Percentiles rank a stretch among this genome's conserved stretches.
Evolutionary conservation across 2,113 vertebrate species (phyloP).

Genomic region (Phoxinus phoxinus): DNA sequence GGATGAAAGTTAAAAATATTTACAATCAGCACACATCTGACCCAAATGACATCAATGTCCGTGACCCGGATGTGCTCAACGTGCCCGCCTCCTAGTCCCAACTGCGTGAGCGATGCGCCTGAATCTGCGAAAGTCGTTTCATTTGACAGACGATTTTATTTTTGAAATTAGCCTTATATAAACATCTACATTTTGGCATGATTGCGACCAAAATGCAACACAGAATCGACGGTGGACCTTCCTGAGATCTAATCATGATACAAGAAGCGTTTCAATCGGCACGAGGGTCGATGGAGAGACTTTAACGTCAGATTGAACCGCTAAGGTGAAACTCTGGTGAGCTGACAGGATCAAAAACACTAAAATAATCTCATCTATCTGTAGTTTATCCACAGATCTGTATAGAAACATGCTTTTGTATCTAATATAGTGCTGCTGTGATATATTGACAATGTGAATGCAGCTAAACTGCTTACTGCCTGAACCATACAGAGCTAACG

Average conservation of each 20-base stretch:
- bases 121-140: neutral
- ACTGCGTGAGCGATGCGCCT: neutral
- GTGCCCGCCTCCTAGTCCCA: neutral
- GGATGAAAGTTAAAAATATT: neutral
- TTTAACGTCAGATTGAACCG: constrained; percentile 43
- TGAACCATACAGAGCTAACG: neutral
- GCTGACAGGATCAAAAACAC: constrained; percentile 1
- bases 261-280: constrained; percentile 25
- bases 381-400: neutral
- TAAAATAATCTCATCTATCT: neutral
- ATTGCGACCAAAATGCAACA: neutral
- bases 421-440: neutral
- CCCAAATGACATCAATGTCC: neutral
- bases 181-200: neutral
- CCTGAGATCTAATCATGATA: neutral
- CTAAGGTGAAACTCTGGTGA: constrained; percentile 29
- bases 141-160: constrained; percentile 8
- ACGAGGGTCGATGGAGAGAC: constrained; percentile 60
- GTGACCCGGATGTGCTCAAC: constrained; percentile 22
- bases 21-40: neutral
- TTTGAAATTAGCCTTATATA: neutral
- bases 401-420: neutral
- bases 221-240: neutral
- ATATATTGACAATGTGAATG: neutral
- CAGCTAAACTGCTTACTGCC: neutral